phyloP scores from a whole-genome alignment of 2,888 invertebrate species.

The Drosophila diplacantha region DNA sequence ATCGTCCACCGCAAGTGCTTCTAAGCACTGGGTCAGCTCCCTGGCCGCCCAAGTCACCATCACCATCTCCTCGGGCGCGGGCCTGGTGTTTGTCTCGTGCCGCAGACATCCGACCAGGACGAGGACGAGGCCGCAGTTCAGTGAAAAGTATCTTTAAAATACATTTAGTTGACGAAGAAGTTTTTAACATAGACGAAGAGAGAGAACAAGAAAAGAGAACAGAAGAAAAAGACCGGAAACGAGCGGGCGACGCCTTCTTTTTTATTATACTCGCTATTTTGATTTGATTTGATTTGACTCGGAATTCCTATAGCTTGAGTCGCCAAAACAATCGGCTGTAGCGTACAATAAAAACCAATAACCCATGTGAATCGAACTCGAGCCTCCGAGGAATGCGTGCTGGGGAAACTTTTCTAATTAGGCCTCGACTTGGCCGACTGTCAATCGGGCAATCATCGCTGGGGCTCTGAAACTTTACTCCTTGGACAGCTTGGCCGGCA shows the following conservation, averaged over 20 bases:
- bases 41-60: slow-evolving; percentile 19
- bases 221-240: slow-evolving; percentile 38
- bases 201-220: slow-evolving; percentile 29
- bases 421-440: slow-evolving; percentile 43
- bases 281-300: slow-evolving; percentile 37
- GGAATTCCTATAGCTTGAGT: slow-evolving; percentile 46
- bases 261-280: slow-evolving; percentile 49
- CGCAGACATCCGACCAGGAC: slow-evolving; percentile 55
- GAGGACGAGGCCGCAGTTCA: slow-evolving; percentile 50
- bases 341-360: slow-evolving; percentile 44
- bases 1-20: slow-evolving; percentile 99
- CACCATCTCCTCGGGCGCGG: slow-evolving; percentile 25
- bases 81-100: slow-evolving; percentile 49
- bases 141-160: slow-evolving; percentile 68
- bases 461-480: slow-evolving; percentile 49
- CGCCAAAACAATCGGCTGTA: slow-evolving; percentile 39
- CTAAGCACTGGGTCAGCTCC: slow-evolving; percentile 79
- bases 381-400: slow-evolving; percentile 18
- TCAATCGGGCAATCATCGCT: slow-evolving; percentile 57
- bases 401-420: slow-evolving; percentile 69
- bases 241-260: slow-evolving; percentile 64
- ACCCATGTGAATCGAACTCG: slow-evolving; percentile 32
- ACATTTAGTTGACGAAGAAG: slow-evolving; percentile 69
- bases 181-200: slow-evolving; percentile 31
- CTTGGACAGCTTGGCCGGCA: slow-evolving; percentile 28